Evolutionary conservation across 2,888 invertebrate genomes (phyloP).

Genomic region (Loripinus fragilis): DNA sequence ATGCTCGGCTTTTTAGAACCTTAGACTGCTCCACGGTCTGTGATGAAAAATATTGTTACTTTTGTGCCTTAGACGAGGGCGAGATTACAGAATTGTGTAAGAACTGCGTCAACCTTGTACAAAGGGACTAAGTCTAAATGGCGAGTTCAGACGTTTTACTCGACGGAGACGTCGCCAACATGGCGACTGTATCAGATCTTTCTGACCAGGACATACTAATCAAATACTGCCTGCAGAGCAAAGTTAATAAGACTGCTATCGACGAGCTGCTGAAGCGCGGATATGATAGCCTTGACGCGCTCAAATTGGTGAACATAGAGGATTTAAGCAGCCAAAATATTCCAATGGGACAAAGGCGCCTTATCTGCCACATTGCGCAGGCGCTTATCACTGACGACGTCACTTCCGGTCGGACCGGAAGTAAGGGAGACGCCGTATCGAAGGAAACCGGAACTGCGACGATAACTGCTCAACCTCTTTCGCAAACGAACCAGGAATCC

Average conservation of each 20-base stretch:
- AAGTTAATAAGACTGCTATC: conserved; percentile 12
- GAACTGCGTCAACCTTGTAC: too few species aligned
- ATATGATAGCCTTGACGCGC: conserved; percentile 17
- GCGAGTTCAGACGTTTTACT: too few species aligned
- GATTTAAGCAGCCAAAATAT: conserved; percentile 15
- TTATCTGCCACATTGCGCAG: background rate
- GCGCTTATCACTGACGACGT: background rate
- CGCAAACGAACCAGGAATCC: background rate
- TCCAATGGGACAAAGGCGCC: conserved; percentile 15
- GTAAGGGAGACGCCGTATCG: background rate
- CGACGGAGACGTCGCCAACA: too few species aligned
- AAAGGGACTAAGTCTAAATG: too few species aligned
- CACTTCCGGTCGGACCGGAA: background rate
- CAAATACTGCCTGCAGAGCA: background rate
- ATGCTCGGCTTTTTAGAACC: too few species aligned
- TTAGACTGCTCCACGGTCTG: too few species aligned
- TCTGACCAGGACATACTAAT: background rate
- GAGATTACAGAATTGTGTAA: too few species aligned
- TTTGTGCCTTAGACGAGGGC: too few species aligned
- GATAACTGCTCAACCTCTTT: too few species aligned
- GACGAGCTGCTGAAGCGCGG: conserved; percentile 11
- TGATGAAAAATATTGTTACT: too few species aligned
- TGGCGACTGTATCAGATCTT: background rate
- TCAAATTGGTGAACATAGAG: conserved; percentile 9
- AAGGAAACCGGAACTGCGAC: background rate